Conservation (phyloP, 2,888 invertebrate species). For the Himalopsyche kuldschensis region DNA sequence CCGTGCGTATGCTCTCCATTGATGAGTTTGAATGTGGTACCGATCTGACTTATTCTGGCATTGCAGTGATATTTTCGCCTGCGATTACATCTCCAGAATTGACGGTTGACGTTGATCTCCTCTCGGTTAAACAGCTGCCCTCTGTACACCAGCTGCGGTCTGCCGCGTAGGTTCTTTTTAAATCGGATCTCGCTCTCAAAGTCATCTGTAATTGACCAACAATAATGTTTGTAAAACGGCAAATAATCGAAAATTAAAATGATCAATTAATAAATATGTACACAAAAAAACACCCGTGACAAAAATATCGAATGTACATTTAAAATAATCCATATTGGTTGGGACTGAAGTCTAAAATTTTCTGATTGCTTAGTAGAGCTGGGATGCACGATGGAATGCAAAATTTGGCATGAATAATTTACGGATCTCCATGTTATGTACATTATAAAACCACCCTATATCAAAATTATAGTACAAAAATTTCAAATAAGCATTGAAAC, state of each 20-base stretch:
- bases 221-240: not conserved
- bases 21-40: not conserved
- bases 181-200: not conserved
- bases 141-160: not conserved
- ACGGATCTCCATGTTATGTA: no score
- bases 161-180: not conserved
- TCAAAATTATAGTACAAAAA: no score
- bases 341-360: no score
- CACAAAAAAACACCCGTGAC: no score
- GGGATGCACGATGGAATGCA: no score
- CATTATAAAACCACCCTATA: no score
- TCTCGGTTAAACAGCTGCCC: not conserved
- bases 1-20: not conserved
- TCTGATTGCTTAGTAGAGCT: no score
- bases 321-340: no score
- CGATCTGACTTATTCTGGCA: not conserved
- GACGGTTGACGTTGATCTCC: not conserved
- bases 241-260: not conserved
- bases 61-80: slow-evolving; percentile 4
- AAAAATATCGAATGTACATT: no score
- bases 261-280: not conserved
- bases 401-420: no score
- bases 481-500: no score
- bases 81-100: slow-evolving; percentile 6
- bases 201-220: not conserved